phyloP scores from a whole-genome alignment of 2,113 vertebrate genomes.

The Leucosticte australis region DNA sequence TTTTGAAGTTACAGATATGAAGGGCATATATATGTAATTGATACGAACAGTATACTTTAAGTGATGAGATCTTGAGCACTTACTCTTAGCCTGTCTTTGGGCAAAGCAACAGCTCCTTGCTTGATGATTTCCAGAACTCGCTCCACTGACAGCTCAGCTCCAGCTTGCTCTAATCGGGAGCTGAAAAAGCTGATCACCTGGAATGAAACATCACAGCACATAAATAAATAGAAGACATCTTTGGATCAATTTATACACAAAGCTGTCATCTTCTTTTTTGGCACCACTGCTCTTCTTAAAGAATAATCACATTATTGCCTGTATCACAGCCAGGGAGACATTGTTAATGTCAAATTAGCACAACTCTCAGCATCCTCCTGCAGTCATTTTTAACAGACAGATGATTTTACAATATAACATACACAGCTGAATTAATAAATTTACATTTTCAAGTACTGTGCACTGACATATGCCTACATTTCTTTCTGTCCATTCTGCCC shows the following conservation, averaged over 20 bases:
- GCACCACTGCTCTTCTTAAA: background rate
- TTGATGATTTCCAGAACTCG: slow-evolving; percentile 97
- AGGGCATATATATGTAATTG: background rate
- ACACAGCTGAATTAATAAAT: background rate
- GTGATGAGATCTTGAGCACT: background rate
- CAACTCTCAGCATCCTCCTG: background rate
- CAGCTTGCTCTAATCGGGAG: slow-evolving; percentile 90
- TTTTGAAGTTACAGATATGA: background rate
- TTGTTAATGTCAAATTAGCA: background rate
- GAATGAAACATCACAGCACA: slow-evolving; percentile 37
- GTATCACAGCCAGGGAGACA: background rate
- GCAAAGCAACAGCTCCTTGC: slow-evolving; percentile 92
- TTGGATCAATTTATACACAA: background rate
- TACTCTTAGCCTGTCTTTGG: slow-evolving; percentile 95
- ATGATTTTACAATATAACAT: background rate
- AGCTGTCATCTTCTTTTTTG: background rate
- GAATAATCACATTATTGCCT: background rate
- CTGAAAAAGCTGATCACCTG: slow-evolving; percentile 98
- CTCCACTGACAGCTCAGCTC: slow-evolving; percentile 94
- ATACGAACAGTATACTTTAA: background rate
- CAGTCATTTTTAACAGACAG: background rate
- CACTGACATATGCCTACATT: background rate
- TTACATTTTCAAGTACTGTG: background rate
- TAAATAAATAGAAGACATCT: background rate
- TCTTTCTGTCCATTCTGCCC: background rate